These are phyloP conservation scores for Epiperipatus broadwayi DNA, from an alignment of 2,888 invertebrate genomes.

Conservation along the genomic window DNA sequence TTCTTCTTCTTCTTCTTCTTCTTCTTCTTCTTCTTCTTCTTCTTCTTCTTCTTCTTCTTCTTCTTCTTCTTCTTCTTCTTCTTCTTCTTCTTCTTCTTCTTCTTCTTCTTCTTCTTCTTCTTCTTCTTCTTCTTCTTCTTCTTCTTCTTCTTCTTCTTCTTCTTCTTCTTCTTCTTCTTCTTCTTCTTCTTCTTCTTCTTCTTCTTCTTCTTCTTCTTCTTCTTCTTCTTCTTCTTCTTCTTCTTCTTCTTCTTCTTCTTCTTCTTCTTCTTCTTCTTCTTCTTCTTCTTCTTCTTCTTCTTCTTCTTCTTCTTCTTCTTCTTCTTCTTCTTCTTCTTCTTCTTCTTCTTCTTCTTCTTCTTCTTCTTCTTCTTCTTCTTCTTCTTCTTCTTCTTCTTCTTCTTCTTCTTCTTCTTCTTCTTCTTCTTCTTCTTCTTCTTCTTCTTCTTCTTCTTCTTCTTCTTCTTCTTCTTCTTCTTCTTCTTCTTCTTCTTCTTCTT, in stretches of 20 bases:
- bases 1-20: conserved; percentile 3
- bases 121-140: conserved; percentile 3
- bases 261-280: conserved; percentile 3
- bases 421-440: conserved; percentile 3
- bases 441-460: conserved; percentile 3
- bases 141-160: conserved; percentile 3
- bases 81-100: conserved; percentile 3
- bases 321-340: conserved; percentile 3
- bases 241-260: conserved; percentile 3
- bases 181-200: conserved; percentile 3
- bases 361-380: conserved; percentile 3
- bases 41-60: conserved; percentile 3
- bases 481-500: conserved; percentile 3
- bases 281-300: conserved; percentile 3
- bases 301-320: conserved; percentile 3
- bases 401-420: conserved; percentile 3
- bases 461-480: conserved; percentile 3
- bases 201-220: conserved; percentile 3
- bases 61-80: conserved; percentile 3
- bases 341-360: conserved; percentile 3
- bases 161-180: conserved; percentile 3
- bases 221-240: conserved; percentile 3
- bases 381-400: conserved; percentile 3
- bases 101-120: conserved; percentile 3
- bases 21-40: conserved; percentile 3